Conservation (phyloP, 2,797 vertebrate genomes). For the Molothrus aeneus region DNA sequence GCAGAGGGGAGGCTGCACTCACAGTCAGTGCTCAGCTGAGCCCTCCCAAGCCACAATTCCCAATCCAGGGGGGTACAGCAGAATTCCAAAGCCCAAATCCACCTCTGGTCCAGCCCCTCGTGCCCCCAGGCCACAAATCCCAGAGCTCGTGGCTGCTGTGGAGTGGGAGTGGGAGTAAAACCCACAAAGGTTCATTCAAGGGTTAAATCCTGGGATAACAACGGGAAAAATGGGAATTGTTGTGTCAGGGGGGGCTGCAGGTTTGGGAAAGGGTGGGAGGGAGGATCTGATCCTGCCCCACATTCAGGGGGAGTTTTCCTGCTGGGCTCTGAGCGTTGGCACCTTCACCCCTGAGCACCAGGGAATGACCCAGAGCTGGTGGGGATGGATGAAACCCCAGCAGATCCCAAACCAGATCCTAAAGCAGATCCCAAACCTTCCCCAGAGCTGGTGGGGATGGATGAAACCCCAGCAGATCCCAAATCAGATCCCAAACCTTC, state of each 20-base stretch:
- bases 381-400: rapidly evolving
- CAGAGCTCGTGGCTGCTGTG: not conserved
- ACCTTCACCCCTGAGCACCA: not conserved
- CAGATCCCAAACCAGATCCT: too few relatives aligned
- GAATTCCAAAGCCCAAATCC: not conserved
- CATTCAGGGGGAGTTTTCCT: not conserved
- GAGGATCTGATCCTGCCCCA: not conserved
- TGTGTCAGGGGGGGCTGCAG: not conserved
- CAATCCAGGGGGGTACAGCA: not conserved
- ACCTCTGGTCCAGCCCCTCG: not conserved
- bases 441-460: too few relatives aligned
- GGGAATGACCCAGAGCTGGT: too few relatives aligned
- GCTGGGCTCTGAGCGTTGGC: not conserved
- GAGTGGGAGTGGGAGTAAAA: not conserved
- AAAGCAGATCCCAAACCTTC: too few relatives aligned
- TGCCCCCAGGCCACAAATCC: not conserved
- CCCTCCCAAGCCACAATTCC: not conserved
- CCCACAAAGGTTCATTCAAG: not conserved
- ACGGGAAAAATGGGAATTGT: rapidly evolving
- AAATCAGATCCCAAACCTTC: too few relatives aligned
- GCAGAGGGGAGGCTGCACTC: not conserved
- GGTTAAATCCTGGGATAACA: not conserved
- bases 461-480: too few relatives aligned
- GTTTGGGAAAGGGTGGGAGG: not conserved
- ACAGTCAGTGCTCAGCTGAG: not conserved